These are phyloP conservation scores for Bettongia penicillata DNA, from an alignment of 2,113 vertebrate species.

Conservation along the genomic window DNA sequence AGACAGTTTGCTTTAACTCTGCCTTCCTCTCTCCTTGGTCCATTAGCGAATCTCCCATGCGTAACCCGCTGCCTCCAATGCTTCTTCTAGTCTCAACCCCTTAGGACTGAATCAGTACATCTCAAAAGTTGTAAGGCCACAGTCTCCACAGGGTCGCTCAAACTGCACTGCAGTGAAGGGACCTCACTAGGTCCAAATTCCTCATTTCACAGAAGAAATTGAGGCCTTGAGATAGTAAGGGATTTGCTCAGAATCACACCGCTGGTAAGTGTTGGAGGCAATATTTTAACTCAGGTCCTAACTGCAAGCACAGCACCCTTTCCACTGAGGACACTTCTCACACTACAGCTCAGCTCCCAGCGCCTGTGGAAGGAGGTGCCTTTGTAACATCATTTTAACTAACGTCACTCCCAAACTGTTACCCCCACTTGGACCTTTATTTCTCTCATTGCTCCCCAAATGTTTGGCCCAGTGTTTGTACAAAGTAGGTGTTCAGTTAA, in stretches of 20 bases:
- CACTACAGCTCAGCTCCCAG: not conserved
- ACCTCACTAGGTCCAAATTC: not conserved
- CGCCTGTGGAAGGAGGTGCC: not conserved
- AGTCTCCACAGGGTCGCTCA: not conserved
- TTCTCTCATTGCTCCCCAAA: not conserved
- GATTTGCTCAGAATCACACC: not conserved
- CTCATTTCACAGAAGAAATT: not conserved
- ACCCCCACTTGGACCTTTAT: not conserved
- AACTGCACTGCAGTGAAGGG: not conserved
- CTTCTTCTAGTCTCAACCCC: not conserved
- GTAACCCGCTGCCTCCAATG: not conserved
- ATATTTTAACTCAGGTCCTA: not conserved
- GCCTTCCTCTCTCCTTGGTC: not conserved
- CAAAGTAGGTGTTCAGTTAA: not conserved
- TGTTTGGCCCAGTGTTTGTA: not conserved
- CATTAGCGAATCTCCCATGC: not conserved
- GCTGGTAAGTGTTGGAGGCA: not conserved
- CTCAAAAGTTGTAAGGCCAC: too few relatives aligned
- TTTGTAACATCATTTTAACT: not conserved
- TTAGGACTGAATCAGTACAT: not conserved
- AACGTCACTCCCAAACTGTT: not conserved
- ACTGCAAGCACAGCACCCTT: not conserved
- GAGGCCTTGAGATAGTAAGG: not conserved
- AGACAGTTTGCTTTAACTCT: not conserved
- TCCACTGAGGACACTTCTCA: not conserved